phyloP scores from a whole-genome alignment of 1,140 invertebrate species.

The Caerostris darwini region DNA sequence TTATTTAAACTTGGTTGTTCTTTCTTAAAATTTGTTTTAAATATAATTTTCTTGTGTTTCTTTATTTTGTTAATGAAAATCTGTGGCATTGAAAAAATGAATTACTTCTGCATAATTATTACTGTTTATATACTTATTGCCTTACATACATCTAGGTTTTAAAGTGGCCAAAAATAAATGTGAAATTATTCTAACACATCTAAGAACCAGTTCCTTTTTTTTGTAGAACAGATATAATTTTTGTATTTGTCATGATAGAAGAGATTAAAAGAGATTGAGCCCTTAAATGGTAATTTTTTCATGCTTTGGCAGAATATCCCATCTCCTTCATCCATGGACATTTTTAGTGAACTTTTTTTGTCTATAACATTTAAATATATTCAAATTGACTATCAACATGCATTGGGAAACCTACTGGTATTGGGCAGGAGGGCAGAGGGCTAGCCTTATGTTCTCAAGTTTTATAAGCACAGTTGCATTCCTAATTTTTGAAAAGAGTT shows the following conservation, averaged over 20 bases:
- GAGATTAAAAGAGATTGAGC: not conserved
- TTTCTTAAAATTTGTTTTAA: no score
- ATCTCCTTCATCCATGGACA: not conserved
- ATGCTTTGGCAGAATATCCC: not conserved
- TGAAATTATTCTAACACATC: constrained; percentile 15
- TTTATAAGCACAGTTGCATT: constrained; percentile 72
- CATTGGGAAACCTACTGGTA: not conserved
- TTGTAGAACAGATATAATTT: not conserved
- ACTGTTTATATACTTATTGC: not conserved
- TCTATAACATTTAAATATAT: not conserved
- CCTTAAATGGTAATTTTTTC: not conserved
- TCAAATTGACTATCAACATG: not conserved
- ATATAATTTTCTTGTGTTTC: no score
- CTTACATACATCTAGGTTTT: not conserved
- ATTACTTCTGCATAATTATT: not conserved
- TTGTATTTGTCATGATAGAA: not conserved
- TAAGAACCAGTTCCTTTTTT: not conserved
- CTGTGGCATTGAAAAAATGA: not conserved
- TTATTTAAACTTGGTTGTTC: no score
- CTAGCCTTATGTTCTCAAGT: constrained; percentile 73
- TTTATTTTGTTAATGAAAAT: not conserved
- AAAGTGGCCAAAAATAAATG: constrained; percentile 20
- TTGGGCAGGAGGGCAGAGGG: not conserved
- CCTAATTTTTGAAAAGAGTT: constrained; percentile 57
- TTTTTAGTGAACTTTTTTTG: not conserved